These are phyloP conservation scores for Drosophila insularis DNA, from an alignment of 1,140 invertebrate species.

Conservation along the genomic window DNA sequence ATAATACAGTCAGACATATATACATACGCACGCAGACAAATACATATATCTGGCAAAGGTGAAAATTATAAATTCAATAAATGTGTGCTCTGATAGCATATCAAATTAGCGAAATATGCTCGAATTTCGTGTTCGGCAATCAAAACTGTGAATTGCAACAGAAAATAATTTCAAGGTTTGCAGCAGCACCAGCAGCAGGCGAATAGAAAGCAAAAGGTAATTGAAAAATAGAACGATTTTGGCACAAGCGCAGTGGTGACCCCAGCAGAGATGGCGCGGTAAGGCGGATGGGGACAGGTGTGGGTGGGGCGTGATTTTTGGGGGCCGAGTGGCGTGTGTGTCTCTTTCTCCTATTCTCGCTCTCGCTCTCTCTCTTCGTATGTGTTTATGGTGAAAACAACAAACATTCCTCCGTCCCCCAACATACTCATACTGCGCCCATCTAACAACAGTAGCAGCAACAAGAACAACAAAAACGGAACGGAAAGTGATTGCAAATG, in stretches of 20 bases:
- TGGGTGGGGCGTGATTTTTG: conserved; percentile 76
- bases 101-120: conserved; percentile 77
- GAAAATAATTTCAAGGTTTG: conserved; percentile 81
- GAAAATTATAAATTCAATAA: conserved; percentile 79
- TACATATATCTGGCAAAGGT: conserved; percentile 62
- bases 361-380: conserved; percentile 2
- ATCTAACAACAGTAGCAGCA: conserved; percentile 4
- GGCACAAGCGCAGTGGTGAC: conserved; percentile 70
- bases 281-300: conserved; percentile 33
- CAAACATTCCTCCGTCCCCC: conserved; percentile 28
- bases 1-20: conserved; percentile 60
- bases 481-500: conserved; percentile 71
- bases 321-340: conserved; percentile 59
- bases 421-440: background rate
- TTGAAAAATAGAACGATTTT: conserved; percentile 81
- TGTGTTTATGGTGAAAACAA: conserved; percentile 49
- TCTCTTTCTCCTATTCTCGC: conserved; percentile 3
- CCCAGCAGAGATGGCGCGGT: conserved; percentile 34
- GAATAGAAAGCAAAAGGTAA: conserved; percentile 81
- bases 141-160: conserved; percentile 72
- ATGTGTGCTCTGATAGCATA: conserved; percentile 73
- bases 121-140: conserved; percentile 58
- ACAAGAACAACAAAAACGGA: conserved; percentile 40
- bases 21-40: conserved; percentile 27
- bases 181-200: conserved; percentile 52